These are phyloP conservation scores for Flabesymbios commensalis DNA, from an alignment of 2,888 invertebrate species.

Conservation along the genomic window DNA sequence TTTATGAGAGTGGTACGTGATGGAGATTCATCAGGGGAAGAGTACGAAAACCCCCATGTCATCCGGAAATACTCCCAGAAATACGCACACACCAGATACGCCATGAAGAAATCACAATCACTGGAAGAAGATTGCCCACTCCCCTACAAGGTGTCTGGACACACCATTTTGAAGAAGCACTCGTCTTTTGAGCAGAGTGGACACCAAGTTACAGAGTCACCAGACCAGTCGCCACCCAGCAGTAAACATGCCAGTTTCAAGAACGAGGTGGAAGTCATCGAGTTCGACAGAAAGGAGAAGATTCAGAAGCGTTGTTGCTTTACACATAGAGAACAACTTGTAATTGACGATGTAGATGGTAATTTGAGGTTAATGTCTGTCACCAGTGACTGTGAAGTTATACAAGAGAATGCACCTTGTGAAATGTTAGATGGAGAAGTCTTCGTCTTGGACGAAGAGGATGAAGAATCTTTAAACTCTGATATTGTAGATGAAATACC, in stretches of 20 bases:
- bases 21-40: conserved; percentile 19
- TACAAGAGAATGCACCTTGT: too few species aligned
- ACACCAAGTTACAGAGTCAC: background rate
- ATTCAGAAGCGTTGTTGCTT: background rate
- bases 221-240: background rate
- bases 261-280: conserved; percentile 28
- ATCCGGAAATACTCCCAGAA: conserved; percentile 21
- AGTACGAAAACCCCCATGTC: conserved; percentile 32
- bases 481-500: too few species aligned
- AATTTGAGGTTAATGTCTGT: too few species aligned
- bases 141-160: conserved; percentile 28
- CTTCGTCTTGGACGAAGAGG: too few species aligned
- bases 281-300: conserved; percentile 27
- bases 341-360: background rate
- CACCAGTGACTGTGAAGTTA: too few species aligned
- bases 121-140: conserved; percentile 12
- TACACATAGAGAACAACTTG: background rate
- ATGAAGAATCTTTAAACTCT: too few species aligned
- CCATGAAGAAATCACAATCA: conserved; percentile 4
- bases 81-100: conserved; percentile 15
- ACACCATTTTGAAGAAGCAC: conserved; percentile 34
- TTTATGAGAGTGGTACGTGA: conserved; percentile 29
- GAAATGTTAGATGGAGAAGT: too few species aligned
- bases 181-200: conserved; percentile 12
- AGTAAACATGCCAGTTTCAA: conserved; percentile 31